A percentile compares a stretch with the other conserved stretches of the same genome.
Evolutionary conservation across 1,140 invertebrate species (phyloP).

Genomic region (Bilobella aurantiaca): DNA sequence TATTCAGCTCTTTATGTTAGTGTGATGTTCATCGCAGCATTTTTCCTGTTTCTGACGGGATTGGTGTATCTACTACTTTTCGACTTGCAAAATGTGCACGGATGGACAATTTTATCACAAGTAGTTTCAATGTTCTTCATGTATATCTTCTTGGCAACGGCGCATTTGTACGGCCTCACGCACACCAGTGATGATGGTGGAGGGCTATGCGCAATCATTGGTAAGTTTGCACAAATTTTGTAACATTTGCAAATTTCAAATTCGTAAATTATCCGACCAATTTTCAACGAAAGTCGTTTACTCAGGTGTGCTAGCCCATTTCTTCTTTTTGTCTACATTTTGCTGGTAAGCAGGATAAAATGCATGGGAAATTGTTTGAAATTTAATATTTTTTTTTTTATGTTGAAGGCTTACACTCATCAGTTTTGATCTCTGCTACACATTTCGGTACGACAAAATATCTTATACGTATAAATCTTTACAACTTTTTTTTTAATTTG

Average conservation of each 20-base stretch:
- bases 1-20: conserved; percentile 3
- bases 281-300: background rate
- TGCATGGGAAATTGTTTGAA: background rate
- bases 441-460: conserved; percentile 22
- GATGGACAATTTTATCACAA: conserved; percentile 16
- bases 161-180: conserved; percentile 6
- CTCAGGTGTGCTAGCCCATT: conserved; percentile 22
- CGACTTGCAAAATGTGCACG: conserved; percentile 30
- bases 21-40: conserved; percentile 20
- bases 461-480: background rate
- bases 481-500: conserved; percentile 5
- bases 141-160: conserved; percentile 14
- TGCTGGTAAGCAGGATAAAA: conserved; percentile 16
- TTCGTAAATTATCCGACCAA: background rate
- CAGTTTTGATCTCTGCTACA: conserved; percentile 29
- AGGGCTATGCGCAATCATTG: background rate
- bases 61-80: conserved; percentile 25
- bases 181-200: background rate
- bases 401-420: conserved; percentile 16
- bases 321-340: conserved; percentile 28
- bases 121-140: conserved; percentile 22
- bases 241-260: no score
- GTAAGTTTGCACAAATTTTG: background rate
- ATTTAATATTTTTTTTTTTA: background rate
- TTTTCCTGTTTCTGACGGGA: conserved; percentile 25